Evolutionary conservation across 2,113 vertebrate species (phyloP).

Genomic region (Pachypanchax playfairii): DNA sequence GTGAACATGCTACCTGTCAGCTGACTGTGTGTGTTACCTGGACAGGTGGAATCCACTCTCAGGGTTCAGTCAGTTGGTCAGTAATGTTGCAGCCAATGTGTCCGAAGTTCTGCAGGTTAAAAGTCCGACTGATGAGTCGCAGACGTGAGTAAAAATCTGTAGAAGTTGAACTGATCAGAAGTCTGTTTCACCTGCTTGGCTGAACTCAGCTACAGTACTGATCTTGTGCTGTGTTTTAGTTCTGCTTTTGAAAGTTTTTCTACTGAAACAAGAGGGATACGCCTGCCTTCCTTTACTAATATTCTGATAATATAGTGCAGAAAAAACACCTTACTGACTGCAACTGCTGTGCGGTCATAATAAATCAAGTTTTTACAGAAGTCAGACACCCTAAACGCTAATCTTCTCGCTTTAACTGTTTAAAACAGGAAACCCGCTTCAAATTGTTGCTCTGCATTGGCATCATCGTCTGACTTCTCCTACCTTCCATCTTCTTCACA

Average conservation of each 20-base stretch:
- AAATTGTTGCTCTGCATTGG: neutral
- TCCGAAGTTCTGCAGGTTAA: conserved; percentile 58
- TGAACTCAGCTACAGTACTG: conserved; percentile 3
- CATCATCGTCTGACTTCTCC: neutral
- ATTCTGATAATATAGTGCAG: neutral
- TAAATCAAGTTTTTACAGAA: no score
- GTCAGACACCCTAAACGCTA: neutral
- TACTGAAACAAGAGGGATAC: neutral
- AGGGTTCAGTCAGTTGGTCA: conserved; percentile 59
- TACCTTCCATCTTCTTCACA: conserved; percentile 55
- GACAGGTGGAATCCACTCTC: conserved; percentile 55
- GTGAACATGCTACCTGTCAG: conserved; percentile 28
- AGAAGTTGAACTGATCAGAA: conserved; percentile 1
- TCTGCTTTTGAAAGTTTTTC: neutral
- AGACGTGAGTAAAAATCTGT: conserved; percentile 49
- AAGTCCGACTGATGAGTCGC: conserved; percentile 37
- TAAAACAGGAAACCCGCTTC: neutral
- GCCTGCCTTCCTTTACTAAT: neutral
- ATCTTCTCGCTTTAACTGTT: neutral
- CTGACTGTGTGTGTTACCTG: conserved; percentile 57
- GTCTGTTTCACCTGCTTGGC: conserved; percentile 1
- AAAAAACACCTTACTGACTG: neutral
- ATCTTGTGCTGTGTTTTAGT: neutral
- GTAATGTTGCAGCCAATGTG: conserved; percentile 53
- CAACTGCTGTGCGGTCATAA: no score